Base-by-base conservation (phyloP, 2,888 invertebrate genomes). In the Ichneumon xanthorius region DNA sequence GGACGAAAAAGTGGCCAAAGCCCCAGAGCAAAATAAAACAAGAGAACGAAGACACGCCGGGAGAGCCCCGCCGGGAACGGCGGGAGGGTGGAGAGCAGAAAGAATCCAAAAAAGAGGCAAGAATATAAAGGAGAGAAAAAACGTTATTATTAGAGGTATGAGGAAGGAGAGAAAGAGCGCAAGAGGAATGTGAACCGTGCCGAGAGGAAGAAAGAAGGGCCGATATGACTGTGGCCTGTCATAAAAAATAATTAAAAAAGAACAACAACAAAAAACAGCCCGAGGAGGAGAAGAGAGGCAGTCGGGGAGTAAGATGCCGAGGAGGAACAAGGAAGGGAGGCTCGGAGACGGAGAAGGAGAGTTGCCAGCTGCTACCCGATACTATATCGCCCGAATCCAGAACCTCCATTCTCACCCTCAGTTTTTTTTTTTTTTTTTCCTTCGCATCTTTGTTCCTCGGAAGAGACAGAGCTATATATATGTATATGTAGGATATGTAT, bases 321-420 rank as follows among this genome's bases (percentile, higher is more conserved):
- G 55, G 71, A 40, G 70, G 71, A 80, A 80, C 37, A 50, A 73
- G 77, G 40, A 55, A 40, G 40, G 55, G 75, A 61, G 11, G 72
- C 7, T 16, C 68, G 55, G 67, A 40, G 45, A 48, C 6, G 72
- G 72, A 70, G 68, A 68, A 30, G 48, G 22, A 76, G 70, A 67
- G 76, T 73, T 68, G 80, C 78, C 87, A 85, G 87, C 88, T 89
- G 89, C 88, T 88, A 86, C 87, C 79, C 86, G 86, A 89, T 87
- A 81, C 55, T 45, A 63, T 87, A 89, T 88, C 87, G 86, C 83
- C 80, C 70, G 79, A 86, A 88, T 85, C 84, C 88, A 84, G 86
- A 88, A 87, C 86, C 87, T 86, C 81, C 86, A 82, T 80, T 80
- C 81, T 80, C 72, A 65, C 40, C 68, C 78, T 65, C 84, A 26